A percentile compares a stretch with the other conserved stretches of the same genome.
These are phyloP conservation scores for Etheostoma nigrum DNA, from an alignment of 2,797 vertebrate species.

Conservation along the genomic window DNA sequence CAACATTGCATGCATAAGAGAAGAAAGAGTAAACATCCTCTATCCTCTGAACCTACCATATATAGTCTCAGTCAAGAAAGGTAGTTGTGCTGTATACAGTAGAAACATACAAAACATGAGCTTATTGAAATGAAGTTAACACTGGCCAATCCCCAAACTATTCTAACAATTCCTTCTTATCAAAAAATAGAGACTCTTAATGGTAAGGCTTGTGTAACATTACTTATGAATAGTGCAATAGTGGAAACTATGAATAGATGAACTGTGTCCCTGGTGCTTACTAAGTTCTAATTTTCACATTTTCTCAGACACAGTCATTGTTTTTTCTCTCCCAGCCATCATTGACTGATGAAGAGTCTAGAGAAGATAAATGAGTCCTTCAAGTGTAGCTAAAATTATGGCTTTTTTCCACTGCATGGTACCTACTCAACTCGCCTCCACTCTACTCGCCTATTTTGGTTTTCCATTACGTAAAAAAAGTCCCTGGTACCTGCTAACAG, in stretches of 20 bases:
- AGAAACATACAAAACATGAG: background rate
- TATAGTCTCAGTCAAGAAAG: background rate
- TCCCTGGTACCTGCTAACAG: too few relatives aligned
- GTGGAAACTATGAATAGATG: too few relatives aligned
- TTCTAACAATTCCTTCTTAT: background rate
- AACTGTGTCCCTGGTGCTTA: background rate
- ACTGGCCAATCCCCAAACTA: too few relatives aligned
- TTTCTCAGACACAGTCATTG: background rate
- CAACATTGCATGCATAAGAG: background rate
- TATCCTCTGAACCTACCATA: background rate
- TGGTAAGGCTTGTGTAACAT: background rate
- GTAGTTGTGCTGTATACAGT: background rate
- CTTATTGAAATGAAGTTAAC: background rate
- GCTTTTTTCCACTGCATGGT: too few relatives aligned
- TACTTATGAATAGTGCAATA: background rate
- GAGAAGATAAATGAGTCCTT: background rate
- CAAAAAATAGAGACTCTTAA: background rate
- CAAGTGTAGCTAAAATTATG: too few relatives aligned
- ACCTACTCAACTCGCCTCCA: too few relatives aligned
- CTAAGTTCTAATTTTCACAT: background rate
- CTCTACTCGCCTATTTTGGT: too few relatives aligned
- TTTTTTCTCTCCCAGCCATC: background rate
- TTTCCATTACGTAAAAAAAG: too few relatives aligned
- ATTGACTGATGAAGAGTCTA: background rate
- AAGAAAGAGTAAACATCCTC: background rate